Conservation (phyloP, 2,113 vertebrate species). For the Morphnarchus princeps region DNA sequence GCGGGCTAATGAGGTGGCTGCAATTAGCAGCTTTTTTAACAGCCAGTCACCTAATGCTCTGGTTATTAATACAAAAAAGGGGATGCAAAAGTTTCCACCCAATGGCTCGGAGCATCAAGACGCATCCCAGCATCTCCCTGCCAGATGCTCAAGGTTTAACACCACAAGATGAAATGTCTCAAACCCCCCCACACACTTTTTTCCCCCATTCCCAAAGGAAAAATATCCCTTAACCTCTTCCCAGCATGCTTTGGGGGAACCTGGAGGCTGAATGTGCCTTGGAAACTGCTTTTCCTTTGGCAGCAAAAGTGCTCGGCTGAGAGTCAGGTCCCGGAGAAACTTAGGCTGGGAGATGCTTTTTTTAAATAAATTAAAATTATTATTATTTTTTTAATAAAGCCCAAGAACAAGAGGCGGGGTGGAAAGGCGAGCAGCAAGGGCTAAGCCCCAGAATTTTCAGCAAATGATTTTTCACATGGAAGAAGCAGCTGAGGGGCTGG, state of each 20-base stretch:
- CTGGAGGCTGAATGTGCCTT: background rate
- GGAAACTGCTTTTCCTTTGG: background rate
- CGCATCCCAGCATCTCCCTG: background rate
- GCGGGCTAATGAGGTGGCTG: background rate
- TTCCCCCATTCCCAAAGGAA: background rate
- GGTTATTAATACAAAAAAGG: background rate
- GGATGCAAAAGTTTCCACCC: background rate
- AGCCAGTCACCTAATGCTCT: background rate
- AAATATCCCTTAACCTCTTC: background rate
- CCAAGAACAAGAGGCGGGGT: background rate
- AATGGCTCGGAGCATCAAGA: rapidly evolving
- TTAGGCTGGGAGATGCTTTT: background rate
- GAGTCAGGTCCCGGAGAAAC: background rate
- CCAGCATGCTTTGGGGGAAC: rapidly evolving
- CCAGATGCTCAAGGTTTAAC: background rate
- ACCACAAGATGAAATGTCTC: rapidly evolving
- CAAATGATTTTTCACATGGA: background rate
- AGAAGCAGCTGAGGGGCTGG: background rate
- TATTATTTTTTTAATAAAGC: background rate
- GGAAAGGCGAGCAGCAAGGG: background rate
- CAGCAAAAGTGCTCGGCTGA: background rate
- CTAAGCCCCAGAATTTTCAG: background rate
- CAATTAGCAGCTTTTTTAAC: background rate
- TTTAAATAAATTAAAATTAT: background rate
- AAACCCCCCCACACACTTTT: background rate